These are phyloP conservation scores for Caenorhabditis wallacei DNA, from an alignment of 2,888 invertebrate genomes.

Conservation along the genomic window DNA sequence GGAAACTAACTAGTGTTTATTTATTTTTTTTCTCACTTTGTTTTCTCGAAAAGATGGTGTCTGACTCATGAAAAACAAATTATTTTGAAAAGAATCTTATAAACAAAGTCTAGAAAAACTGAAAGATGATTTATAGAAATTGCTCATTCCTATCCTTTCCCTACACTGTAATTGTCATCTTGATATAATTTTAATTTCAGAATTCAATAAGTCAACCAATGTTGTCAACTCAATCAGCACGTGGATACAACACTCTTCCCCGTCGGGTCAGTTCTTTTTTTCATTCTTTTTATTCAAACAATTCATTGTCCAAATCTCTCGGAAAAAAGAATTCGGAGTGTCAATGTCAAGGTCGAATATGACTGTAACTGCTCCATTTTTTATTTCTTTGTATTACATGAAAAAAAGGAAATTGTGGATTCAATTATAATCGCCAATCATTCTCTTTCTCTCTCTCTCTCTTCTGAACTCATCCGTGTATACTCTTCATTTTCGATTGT, in stretches of 20 bases:
- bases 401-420: slow-evolving; percentile 14
- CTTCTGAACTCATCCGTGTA: slow-evolving; percentile 18
- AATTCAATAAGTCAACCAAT: slow-evolving; percentile 68
- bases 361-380: slow-evolving; percentile 44
- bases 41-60: background rate
- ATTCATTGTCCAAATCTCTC: slow-evolving; percentile 1
- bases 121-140: background rate
- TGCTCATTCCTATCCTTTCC: background rate
- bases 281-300: background rate
- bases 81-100: background rate
- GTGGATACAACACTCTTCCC: slow-evolving; percentile 59
- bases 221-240: slow-evolving; percentile 59
- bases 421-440: slow-evolving; percentile 55
- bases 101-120: background rate
- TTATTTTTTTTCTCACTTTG: slow-evolving; percentile 20
- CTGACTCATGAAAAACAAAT: background rate
- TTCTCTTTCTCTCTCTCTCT: background rate
- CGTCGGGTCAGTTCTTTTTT: slow-evolving; percentile 50
- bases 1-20: slow-evolving; percentile 9
- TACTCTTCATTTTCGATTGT: slow-evolving; percentile 37
- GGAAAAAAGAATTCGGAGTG: slow-evolving; percentile 4
- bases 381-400: slow-evolving; percentile 5
- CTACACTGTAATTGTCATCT: too few species aligned
- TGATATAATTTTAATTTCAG: slow-evolving; percentile 50
- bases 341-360: slow-evolving; percentile 11